phyloP scores from a whole-genome alignment of 2,797 vertebrate genomes.

The Atherinosoma microstoma region DNA sequence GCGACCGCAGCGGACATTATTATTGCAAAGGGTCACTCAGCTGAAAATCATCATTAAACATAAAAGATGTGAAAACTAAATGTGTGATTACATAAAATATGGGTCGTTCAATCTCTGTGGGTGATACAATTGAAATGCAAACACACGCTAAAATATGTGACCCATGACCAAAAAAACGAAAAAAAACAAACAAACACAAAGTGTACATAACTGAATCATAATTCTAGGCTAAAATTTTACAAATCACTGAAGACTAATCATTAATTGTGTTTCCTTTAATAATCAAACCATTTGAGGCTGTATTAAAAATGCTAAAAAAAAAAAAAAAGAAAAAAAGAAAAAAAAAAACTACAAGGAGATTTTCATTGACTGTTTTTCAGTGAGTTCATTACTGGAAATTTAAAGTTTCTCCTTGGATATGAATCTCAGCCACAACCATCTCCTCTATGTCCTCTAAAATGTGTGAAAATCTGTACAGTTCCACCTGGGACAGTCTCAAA shows the following conservation, averaged over 20 bases:
- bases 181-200: conserved; percentile 32
- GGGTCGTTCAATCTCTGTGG: conserved; percentile 63
- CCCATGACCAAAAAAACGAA: conserved; percentile 58
- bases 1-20: conserved; percentile 77
- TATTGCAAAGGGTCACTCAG: conserved; percentile 89
- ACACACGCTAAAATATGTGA: conserved; percentile 80
- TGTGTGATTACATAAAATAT: conserved; percentile 70
- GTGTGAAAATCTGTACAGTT: conserved; percentile 59
- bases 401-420: not conserved
- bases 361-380: conserved; percentile 39
- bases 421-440: conserved; percentile 7
- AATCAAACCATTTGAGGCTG: conserved; percentile 92
- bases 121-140: conserved; percentile 69
- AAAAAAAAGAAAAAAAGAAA: conserved; percentile 72
- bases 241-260: conserved; percentile 90
- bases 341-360: conserved; percentile 34
- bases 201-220: conserved; percentile 72
- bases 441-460: conserved; percentile 31
- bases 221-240: conserved; percentile 84
- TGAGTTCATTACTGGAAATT: conserved; percentile 49
- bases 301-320: conserved; percentile 86
- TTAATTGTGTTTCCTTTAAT: conserved; percentile 76
- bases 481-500: conserved; percentile 40
- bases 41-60: conserved; percentile 71
- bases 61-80: conserved; percentile 64